These are phyloP conservation scores for Scarus forsteni DNA, from an alignment of 2,797 vertebrate genomes.

Conservation along the genomic window DNA sequence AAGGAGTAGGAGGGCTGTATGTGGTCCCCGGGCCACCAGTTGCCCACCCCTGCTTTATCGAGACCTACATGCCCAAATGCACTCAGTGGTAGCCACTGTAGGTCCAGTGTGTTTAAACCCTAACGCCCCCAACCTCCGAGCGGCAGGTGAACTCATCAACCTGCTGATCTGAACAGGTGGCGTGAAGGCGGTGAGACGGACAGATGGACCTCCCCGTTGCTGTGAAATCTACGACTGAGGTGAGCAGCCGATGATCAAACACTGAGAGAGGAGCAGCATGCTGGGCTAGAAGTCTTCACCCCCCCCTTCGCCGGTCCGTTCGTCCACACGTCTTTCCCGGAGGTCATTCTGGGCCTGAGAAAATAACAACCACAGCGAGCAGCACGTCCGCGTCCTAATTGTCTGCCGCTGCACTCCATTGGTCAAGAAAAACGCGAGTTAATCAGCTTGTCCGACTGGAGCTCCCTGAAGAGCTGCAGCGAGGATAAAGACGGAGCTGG, in stretches of 20 bases:
- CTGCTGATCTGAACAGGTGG: slow-evolving; percentile 38
- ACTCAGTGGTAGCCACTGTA: no score
- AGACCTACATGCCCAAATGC: no score
- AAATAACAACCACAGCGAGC: slow-evolving; percentile 41
- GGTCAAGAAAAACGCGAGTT: slow-evolving; percentile 62
- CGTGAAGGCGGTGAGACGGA: slow-evolving; percentile 18
- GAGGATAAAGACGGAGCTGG: neutral
- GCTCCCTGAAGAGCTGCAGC: slow-evolving; percentile 43
- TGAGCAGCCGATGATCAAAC: slow-evolving; percentile 61
- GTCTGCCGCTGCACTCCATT: slow-evolving; percentile 59
- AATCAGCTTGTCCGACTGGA: slow-evolving; percentile 53
- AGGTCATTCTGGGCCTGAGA: slow-evolving; percentile 60
- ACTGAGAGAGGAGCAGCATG: slow-evolving; percentile 52
- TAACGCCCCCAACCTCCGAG: slow-evolving; percentile 15
- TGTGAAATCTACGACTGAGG: slow-evolving; percentile 62
- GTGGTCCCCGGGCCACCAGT: no score
- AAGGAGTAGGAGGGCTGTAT: no score
- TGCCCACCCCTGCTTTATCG: no score
- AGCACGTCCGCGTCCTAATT: slow-evolving; percentile 39
- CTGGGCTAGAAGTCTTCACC: slow-evolving; percentile 17
- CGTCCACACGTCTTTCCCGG: slow-evolving; percentile 39
- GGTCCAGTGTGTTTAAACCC: no score
- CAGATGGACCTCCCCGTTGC: slow-evolving; percentile 67
- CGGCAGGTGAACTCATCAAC: slow-evolving; percentile 33
- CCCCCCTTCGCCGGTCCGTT: slow-evolving; percentile 5